Evolutionary conservation across 2,113 vertebrate species (phyloP).

Genomic region (Nothoprocta pentlandii): DNA sequence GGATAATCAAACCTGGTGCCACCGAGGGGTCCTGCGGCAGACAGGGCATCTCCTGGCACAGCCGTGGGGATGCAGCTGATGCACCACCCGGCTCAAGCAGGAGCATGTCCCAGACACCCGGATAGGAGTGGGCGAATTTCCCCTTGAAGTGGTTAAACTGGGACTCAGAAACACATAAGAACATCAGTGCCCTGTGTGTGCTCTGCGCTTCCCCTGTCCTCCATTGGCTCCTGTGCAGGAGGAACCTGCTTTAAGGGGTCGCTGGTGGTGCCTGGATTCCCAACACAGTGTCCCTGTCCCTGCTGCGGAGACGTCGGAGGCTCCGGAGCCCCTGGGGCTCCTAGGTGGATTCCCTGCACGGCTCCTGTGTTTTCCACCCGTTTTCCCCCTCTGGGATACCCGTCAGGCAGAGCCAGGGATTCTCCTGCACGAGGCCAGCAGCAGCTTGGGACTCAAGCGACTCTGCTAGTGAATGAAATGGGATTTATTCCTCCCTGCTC

Average conservation of each 20-base stretch:
- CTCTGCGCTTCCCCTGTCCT: accelerated
- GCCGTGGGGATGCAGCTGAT: neutral
- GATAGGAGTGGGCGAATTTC: neutral
- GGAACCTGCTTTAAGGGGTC: neutral
- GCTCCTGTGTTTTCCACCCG: neutral
- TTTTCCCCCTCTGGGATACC: no score
- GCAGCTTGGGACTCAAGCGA: accelerated
- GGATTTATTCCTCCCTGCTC: accelerated
- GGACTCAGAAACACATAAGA: neutral
- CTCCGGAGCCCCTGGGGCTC: neutral
- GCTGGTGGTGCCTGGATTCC: neutral
- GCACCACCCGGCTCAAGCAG: neutral
- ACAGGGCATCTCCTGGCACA: neutral
- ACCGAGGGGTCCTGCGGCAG: neutral
- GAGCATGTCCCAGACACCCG: neutral
- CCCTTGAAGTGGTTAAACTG: neutral
- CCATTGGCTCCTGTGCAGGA: neutral
- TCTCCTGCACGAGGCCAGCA: neutral
- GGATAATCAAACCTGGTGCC: neutral
- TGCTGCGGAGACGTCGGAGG: neutral
- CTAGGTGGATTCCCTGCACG: accelerated
- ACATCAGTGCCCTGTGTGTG: accelerated
- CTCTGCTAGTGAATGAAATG: accelerated
- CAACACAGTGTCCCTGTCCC: accelerated
- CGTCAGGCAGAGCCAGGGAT: no score